phyloP scores from a whole-genome alignment of 1,140 invertebrate species.

The Macrotrachela quadricornifera region DNA sequence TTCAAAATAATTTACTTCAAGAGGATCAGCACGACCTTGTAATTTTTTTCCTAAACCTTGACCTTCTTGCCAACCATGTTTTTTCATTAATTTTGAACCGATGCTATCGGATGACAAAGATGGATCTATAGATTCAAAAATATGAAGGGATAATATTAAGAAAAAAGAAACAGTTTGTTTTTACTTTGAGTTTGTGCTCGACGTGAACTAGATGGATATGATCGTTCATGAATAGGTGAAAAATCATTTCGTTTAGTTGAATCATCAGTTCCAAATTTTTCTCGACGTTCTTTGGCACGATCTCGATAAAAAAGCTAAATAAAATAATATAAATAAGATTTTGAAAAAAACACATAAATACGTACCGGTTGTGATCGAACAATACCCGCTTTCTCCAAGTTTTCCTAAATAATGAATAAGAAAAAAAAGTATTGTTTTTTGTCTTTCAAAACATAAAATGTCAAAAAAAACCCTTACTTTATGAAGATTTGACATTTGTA shows the following conservation, averaged over 20 bases:
- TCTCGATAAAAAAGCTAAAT: slow-evolving; percentile 49
- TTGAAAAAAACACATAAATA: too few species aligned
- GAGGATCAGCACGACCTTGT: slow-evolving; percentile 75
- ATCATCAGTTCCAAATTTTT: slow-evolving; percentile 72
- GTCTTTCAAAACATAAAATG: background rate
- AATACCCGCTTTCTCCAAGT: too few species aligned
- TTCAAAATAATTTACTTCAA: slow-evolving; percentile 51
- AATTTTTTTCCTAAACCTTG: slow-evolving; percentile 73
- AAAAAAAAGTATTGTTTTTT: background rate
- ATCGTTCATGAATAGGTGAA: background rate
- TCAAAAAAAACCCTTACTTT: slow-evolving; percentile 35
- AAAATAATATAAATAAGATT: too few species aligned
- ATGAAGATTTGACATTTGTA: slow-evolving; percentile 76
- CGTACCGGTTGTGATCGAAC: too few species aligned
- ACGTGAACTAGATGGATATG: background rate
- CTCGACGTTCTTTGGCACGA: slow-evolving; percentile 72
- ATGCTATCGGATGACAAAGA: slow-evolving; percentile 9
- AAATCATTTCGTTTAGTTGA: slow-evolving; percentile 33
- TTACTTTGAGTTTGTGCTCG: background rate
- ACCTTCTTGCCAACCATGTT: slow-evolving; percentile 95
- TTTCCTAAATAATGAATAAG: too few species aligned
- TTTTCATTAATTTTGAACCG: slow-evolving; percentile 55
- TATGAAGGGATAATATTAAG: background rate
- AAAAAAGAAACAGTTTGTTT: background rate
- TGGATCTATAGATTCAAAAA: slow-evolving; percentile 20